These are phyloP conservation scores for Melanotaenia maccullochi DNA, from an alignment of 2,797 vertebrate genomes.

Conservation along the genomic window DNA sequence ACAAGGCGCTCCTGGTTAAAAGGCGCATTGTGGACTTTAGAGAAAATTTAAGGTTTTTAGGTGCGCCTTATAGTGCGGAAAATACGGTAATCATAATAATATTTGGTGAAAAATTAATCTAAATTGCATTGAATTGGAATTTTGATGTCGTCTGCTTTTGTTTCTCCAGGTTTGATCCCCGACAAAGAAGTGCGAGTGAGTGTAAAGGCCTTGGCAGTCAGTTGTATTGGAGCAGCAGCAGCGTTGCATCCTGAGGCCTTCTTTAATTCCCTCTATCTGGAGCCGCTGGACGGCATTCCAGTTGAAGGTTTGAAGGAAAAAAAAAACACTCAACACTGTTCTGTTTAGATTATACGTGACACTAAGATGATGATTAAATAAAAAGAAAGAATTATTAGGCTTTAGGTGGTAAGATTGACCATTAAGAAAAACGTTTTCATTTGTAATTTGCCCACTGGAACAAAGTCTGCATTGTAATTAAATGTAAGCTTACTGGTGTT, in stretches of 20 bases:
- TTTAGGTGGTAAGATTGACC: neutral
- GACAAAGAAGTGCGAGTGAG: constrained; percentile 96
- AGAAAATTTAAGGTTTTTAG: too few relatives aligned
- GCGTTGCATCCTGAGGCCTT: constrained; percentile 93
- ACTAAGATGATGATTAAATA: too few relatives aligned
- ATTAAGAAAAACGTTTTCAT: too few relatives aligned
- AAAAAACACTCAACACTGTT: neutral
- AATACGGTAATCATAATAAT: too few relatives aligned
- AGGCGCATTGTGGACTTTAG: too few relatives aligned
- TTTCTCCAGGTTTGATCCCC: constrained; percentile 87
- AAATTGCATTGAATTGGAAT: neutral
- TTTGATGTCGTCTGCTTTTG: neutral
- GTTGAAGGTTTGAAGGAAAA: constrained; percentile 76
- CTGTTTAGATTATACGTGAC: neutral
- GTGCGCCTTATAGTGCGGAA: too few relatives aligned
- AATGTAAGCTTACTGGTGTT: too few relatives aligned
- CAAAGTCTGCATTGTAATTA: too few relatives aligned
- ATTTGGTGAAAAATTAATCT: neutral
- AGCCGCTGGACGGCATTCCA: constrained; percentile 84
- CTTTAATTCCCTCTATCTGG: constrained; percentile 92
- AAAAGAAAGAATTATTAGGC: neutral
- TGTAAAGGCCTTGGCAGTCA: constrained; percentile 95
- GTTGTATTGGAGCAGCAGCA: constrained; percentile 92
- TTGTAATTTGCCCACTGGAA: too few relatives aligned
- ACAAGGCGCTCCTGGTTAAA: too few relatives aligned